Evolutionary conservation across 2,113 vertebrate genomes (phyloP).

Genomic region (Empidonax traillii): DNA sequence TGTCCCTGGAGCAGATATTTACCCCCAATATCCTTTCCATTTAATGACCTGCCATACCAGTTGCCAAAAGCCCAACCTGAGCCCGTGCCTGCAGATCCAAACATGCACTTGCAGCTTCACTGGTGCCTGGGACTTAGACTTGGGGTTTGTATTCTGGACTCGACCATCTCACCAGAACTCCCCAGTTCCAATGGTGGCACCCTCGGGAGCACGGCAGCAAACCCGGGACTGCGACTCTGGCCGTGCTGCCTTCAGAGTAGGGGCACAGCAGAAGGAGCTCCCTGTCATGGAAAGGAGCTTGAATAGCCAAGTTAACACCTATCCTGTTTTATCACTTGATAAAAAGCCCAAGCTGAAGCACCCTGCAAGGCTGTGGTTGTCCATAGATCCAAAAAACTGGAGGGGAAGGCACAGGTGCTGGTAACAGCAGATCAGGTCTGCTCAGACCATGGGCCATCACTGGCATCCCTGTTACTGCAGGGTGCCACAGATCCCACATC

Average conservation of each 20-base stretch:
- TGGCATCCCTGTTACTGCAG: background rate
- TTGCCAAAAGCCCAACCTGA: background rate
- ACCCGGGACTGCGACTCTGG: fast-evolving
- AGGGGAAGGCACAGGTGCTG: background rate
- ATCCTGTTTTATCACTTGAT: background rate
- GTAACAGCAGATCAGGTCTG: background rate
- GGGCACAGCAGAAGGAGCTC: background rate
- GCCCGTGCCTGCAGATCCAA: background rate
- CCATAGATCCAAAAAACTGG: fast-evolving
- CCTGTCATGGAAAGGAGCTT: background rate
- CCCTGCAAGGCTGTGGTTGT: background rate
- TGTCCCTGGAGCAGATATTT: background rate
- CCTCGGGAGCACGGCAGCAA: fast-evolving
- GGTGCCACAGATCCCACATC: fast-evolving
- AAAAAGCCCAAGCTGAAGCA: background rate
- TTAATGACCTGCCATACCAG: background rate
- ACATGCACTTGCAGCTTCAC: background rate
- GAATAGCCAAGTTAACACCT: background rate
- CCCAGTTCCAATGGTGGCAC: background rate
- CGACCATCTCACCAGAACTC: background rate
- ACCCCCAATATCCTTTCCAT: background rate
- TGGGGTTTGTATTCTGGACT: background rate
- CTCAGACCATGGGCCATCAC: background rate
- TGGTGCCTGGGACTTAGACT: background rate
- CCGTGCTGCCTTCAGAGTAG: background rate